Percentiles rank a stretch among this genome's conserved stretches.
phyloP scores from a whole-genome alignment of 2,113 vertebrate species.

The Pogona vitticeps region DNA sequence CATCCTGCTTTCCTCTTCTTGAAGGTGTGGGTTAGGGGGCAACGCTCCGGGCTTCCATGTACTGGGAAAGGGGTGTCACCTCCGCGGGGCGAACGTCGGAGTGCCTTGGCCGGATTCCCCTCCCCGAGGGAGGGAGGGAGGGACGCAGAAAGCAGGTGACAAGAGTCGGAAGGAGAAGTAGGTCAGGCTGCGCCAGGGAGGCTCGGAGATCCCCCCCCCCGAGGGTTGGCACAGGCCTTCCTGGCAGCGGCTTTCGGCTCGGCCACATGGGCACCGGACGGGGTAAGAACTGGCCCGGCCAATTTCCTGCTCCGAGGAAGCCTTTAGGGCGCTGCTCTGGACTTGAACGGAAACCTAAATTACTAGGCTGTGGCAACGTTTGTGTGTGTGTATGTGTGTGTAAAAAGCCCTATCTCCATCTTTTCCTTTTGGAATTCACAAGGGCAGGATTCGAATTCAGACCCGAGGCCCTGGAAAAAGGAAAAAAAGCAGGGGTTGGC shows the following conservation, averaged over 20 bases:
- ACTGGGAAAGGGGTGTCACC: background rate
- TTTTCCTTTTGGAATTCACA: background rate
- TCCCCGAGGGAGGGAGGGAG: slow-evolving; percentile 45
- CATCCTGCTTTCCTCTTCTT: fast-evolving
- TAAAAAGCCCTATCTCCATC: no score
- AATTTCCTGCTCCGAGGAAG: no score
- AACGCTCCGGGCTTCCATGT: no score
- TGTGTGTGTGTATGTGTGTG: no score
- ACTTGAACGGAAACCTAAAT: fast-evolving
- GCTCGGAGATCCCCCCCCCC: background rate
- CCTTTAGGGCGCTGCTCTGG: no score
- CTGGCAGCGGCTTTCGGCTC: background rate
- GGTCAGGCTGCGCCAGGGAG: slow-evolving; percentile 63
- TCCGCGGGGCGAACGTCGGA: background rate
- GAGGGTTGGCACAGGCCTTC: background rate
- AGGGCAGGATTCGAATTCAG: background rate
- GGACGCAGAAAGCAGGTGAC: slow-evolving; percentile 66
- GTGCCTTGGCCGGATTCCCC: background rate
- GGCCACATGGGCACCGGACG: slow-evolving; percentile 34
- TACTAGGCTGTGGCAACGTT: no score
- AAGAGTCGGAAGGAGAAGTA: slow-evolving; percentile 63
- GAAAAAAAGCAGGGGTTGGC: background rate
- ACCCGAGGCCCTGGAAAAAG: background rate
- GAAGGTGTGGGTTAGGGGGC: background rate
- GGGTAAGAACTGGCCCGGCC: background rate